Conservation (phyloP, 2,113 vertebrate genomes). For the Barbus barbus region DNA sequence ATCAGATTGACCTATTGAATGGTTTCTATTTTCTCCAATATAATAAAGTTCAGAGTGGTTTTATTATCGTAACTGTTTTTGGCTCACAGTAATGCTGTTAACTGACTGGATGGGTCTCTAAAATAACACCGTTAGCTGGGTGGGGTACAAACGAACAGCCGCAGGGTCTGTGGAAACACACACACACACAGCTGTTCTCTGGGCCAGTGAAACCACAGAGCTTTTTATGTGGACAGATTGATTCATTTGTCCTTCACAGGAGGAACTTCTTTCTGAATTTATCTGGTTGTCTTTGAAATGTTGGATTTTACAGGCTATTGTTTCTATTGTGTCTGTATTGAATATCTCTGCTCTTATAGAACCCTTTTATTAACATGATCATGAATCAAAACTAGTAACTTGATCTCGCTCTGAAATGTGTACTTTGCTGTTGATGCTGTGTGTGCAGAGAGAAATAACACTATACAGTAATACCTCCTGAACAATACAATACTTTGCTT, state of each 20-base stretch:
- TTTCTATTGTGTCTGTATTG: neutral
- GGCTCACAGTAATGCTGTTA: neutral
- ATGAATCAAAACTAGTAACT: neutral
- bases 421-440: neutral
- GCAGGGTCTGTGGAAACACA: neutral
- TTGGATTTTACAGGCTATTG: neutral
- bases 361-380: neutral
- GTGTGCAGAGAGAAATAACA: neutral
- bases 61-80: neutral
- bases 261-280: neutral
- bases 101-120: neutral
- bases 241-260: constrained; percentile 9
- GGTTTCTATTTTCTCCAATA: neutral
- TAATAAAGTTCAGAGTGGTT: neutral
- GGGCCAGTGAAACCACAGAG: neutral
- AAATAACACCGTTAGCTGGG: constrained; percentile 7
- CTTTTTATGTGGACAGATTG: neutral
- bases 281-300: too few relatives aligned
- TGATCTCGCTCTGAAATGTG: too few relatives aligned
- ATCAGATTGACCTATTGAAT: neutral
- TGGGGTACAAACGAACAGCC: constrained; percentile 13
- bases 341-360: neutral
- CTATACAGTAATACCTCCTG: neutral
- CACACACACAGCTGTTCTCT: constrained; percentile 8
- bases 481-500: too few relatives aligned